Evolutionary conservation across 2,797 vertebrate species (phyloP).

Genomic region (Phalanger gymnotis): DNA sequence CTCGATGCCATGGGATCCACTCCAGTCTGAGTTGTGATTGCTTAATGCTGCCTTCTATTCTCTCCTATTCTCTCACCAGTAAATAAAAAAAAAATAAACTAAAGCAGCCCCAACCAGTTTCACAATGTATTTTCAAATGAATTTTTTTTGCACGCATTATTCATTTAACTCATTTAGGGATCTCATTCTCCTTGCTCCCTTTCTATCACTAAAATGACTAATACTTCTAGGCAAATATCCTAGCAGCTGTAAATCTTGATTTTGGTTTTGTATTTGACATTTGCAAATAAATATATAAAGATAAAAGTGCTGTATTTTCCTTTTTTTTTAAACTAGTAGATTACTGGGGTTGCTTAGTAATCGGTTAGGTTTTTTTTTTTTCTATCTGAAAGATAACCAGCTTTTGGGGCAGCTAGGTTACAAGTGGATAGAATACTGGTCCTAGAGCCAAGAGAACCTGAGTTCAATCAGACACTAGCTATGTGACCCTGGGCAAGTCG

Average conservation of each 20-base stretch:
- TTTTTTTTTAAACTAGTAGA: constrained; percentile 18
- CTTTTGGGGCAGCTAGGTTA: neutral
- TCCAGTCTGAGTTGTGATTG: neutral
- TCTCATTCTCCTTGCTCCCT: constrained; percentile 21
- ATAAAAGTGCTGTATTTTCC: constrained; percentile 35
- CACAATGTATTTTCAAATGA: constrained; percentile 33
- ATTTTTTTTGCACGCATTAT: neutral
- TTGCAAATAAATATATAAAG: constrained; percentile 35
- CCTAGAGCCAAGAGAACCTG: neutral
- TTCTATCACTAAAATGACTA: constrained; percentile 21
- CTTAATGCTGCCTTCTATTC: neutral
- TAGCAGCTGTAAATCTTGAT: constrained; percentile 25
- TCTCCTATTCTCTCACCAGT: constrained; percentile 21
- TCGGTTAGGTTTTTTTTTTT: constrained; percentile 6
- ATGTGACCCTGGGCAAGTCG: neutral
- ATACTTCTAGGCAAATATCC: neutral
- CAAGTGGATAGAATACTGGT: neutral
- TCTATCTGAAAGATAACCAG: constrained; percentile 36
- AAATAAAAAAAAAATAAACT: constrained; percentile 31
- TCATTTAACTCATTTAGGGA: neutral
- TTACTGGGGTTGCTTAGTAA: too few species aligned
- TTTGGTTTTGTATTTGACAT: constrained; percentile 1
- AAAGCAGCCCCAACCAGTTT: neutral
- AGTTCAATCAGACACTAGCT: neutral
- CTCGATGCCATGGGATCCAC: too few species aligned